Evolutionary conservation across 2,113 vertebrate species (phyloP).

Genomic region (Chloroceryle aenea): DNA sequence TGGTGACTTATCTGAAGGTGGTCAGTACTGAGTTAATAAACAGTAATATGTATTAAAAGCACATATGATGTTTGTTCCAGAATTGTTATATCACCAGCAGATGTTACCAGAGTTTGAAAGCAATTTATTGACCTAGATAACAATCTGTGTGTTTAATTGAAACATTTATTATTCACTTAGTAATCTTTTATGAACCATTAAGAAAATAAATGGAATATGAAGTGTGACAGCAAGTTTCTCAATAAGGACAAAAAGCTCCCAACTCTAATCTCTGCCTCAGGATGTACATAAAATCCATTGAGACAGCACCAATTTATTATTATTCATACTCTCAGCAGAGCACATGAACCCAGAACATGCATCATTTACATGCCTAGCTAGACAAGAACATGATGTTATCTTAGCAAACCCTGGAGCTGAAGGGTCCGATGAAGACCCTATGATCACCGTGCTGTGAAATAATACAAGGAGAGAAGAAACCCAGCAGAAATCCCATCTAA

Average conservation of each 20-base stretch:
- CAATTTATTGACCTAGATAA: constrained; percentile 47
- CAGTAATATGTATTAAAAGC: not conserved
- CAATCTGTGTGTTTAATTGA: constrained; percentile 52
- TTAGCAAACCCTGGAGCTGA: not conserved
- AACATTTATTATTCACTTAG: constrained; percentile 23
- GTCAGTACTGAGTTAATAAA: not conserved
- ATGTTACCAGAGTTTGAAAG: not conserved
- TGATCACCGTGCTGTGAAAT: not conserved
- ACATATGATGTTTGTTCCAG: not conserved
- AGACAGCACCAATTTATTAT: not conserved
- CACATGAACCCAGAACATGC: not conserved
- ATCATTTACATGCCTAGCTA: not conserved
- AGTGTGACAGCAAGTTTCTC: constrained; percentile 13
- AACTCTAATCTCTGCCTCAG: constrained; percentile 32
- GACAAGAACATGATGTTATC: not conserved
- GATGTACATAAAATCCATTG: constrained; percentile 5
- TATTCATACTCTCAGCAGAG: not conserved
- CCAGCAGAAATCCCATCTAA: not conserved
- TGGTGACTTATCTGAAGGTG: not conserved
- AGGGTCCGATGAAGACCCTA: not conserved
- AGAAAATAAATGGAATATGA: constrained; percentile 44
- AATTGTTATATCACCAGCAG: not conserved
- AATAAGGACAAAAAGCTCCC: not conserved
- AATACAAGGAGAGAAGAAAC: not conserved
- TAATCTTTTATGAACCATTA: constrained; percentile 28